Conservation (phyloP, 2,888 invertebrate genomes). For the Cotesia congregata region DNA sequence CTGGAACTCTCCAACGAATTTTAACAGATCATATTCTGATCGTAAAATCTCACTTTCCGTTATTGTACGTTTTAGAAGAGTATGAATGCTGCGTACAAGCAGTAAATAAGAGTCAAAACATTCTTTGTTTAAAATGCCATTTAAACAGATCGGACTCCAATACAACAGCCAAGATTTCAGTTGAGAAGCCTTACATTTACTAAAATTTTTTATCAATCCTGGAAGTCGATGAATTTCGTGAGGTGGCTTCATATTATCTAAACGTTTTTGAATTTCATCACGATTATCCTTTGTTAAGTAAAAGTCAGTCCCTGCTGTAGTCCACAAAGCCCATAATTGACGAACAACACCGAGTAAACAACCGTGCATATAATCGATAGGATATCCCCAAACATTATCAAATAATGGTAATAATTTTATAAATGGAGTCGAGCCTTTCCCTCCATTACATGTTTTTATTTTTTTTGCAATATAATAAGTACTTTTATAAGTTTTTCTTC, state of each 20-base stretch:
- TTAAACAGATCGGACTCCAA: conserved; percentile 22
- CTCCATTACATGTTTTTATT: no score
- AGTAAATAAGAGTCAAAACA: conserved; percentile 29
- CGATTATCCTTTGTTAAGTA: conserved; percentile 22
- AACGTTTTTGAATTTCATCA: conserved; percentile 24
- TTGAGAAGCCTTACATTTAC: conserved; percentile 34
- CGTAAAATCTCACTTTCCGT: no score
- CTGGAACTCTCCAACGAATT: no score
- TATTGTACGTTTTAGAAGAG: conserved; percentile 6
- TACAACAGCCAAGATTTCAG: conserved; percentile 33
- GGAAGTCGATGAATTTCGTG: conserved; percentile 33
- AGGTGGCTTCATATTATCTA: conserved; percentile 22
- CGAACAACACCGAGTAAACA: conserved; percentile 38
- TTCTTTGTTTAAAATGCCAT: conserved; percentile 29
- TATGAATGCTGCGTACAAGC: conserved; percentile 27
- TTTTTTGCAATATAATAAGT: no score
- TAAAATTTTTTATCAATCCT: conserved; percentile 11
- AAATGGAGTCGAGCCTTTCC: no score
- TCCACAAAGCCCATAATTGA: conserved; percentile 37
- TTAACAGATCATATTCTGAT: no score
- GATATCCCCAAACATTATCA: conserved; percentile 39
- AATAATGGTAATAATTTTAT: conserved; percentile 15
- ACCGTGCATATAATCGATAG: conserved; percentile 41
- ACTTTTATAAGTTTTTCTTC: no score
- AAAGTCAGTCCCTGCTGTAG: neutral